Evolutionary conservation across 2,888 invertebrate species (phyloP), one percentile per base, ranked within the genome.

Genomic region (Drosophila birchii): DNA sequence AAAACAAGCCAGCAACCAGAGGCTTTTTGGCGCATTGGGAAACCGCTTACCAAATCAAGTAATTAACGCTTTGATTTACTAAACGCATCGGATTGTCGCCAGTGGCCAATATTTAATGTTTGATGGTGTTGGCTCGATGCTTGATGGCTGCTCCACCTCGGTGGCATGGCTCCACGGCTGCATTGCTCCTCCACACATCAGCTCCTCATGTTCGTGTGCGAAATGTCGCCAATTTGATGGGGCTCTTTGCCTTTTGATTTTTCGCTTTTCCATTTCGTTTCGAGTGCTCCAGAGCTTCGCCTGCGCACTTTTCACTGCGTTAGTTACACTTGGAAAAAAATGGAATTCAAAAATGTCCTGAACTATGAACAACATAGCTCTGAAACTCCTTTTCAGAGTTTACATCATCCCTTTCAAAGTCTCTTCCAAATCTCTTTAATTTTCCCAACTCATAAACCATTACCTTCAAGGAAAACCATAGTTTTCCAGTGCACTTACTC

Each of bases 61-160:
- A 89, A 90, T 91, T 91, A 91, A 86, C 83, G 74, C 79, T 86
- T 89, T 90, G 88, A 90, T 90, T 90, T 90, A 91, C 90, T 83
- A 89, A 91, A 89, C 82, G 75, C 82, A 78, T 86, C 69, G 88
- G 88, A 89, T 79, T 81, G 87, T 88, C 88, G 90, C 70, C 70
- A 36, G 39, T 51, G 51, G 34, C 51, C 51, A 36, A 53, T 57
- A 39, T 75, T 51, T 36, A 36, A 45, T 56, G 45, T 56, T 43
- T 39, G 43, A 60, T 57, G 67, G 47, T 38, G 45, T 20, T 53
- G 36, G 32, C 29, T 36, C 51, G 41, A 49, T 68, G 45, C 38
- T 41, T 44, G 63, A 58, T 47, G 61, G 34, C 51, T 16, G 16
- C 34, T 34, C 44, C 29, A n/a, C 41, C 44, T 23, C 44, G 4